phyloP scores from a whole-genome alignment of 2,888 invertebrate species.

The Limnephilus lunatus region DNA sequence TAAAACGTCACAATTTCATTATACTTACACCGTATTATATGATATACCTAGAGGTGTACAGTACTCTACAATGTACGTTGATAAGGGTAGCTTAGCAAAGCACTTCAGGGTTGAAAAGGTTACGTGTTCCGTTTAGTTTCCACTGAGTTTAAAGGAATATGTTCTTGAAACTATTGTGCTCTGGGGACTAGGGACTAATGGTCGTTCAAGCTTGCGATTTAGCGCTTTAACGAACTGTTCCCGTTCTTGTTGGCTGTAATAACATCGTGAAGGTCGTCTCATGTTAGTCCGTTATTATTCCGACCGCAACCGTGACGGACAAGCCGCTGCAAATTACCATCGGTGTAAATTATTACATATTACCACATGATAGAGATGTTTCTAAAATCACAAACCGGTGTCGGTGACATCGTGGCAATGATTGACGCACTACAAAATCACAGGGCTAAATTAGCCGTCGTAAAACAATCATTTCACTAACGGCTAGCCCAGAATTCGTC shows the following conservation, averaged over 20 bases:
- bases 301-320: conserved; percentile 9
- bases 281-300: not conserved
- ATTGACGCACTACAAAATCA: not conserved
- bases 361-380: not conserved
- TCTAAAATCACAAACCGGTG: not conserved
- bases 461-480: too few relatives aligned
- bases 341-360: not conserved
- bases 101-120: not conserved
- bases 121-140: not conserved
- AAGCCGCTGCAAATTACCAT: not conserved
- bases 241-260: not conserved
- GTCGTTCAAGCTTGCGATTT: not conserved
- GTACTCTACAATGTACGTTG: not conserved
- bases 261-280: conserved; percentile 30
- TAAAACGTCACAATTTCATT: not conserved
- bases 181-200: not conserved
- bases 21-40: not conserved
- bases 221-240: conserved; percentile 8
- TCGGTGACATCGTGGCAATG: not conserved
- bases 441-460: too few relatives aligned
- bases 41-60: not conserved
- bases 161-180: not conserved
- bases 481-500: too few relatives aligned
- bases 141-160: not conserved
- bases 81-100: not conserved